Percentiles rank a stretch among this genome's conserved stretches.
phyloP scores from a whole-genome alignment of 2,797 vertebrate genomes.

The Thripadectes ignobilis region DNA sequence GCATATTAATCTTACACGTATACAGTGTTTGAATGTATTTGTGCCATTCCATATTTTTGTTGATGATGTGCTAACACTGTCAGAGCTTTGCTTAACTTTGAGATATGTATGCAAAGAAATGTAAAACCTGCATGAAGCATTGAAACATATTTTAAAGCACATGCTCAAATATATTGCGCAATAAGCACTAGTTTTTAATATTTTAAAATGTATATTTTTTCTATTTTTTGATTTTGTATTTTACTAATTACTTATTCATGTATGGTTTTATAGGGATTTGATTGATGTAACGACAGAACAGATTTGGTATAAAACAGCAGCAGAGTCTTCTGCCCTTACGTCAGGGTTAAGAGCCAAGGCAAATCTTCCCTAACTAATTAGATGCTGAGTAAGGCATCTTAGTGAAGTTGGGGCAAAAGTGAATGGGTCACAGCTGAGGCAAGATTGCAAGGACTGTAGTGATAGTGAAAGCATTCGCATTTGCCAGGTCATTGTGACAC shows the following conservation, averaged over 20 bases:
- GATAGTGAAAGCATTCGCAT: constrained; percentile 77
- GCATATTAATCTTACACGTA: not conserved
- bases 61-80: constrained; percentile 12
- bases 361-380: constrained; percentile 81
- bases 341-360: constrained; percentile 77
- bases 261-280: constrained; percentile 65
- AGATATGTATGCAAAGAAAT: not conserved
- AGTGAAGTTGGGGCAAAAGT: constrained; percentile 79
- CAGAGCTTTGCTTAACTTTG: constrained; percentile 18
- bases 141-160: not conserved
- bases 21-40: not conserved
- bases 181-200: not conserved
- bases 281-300: constrained; percentile 79
- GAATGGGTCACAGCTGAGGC: constrained; percentile 78
- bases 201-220: not conserved
- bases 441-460: constrained; percentile 74
- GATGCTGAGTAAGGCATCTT: constrained; percentile 83
- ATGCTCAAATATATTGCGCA: not conserved
- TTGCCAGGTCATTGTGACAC: constrained; percentile 84
- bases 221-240: constrained; percentile 27
- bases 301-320: constrained; percentile 79
- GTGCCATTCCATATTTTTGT: not conserved
- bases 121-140: not conserved
- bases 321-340: constrained; percentile 78
- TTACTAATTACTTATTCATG: constrained; percentile 50